These are phyloP conservation scores for Heterodera schachtii DNA, from an alignment of 1,140 invertebrate species.

Conservation along the genomic window DNA sequence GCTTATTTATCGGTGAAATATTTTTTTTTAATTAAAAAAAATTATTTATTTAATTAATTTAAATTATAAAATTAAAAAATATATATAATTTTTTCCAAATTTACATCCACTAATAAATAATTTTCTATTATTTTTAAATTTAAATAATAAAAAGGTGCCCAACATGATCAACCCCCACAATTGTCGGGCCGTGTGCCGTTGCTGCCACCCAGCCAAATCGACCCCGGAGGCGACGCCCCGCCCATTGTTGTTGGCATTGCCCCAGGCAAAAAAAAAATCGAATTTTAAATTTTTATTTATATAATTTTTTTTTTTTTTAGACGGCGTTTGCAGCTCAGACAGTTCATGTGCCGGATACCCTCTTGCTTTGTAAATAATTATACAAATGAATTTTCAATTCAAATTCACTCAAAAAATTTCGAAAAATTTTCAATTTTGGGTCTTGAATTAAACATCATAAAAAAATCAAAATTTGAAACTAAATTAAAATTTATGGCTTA, in stretches of 20 bases:
- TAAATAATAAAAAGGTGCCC: neutral
- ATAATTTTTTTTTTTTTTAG: neutral
- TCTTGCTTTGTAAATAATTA: slow-evolving; percentile 41
- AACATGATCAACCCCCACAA: neutral
- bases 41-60: too few relatives aligned
- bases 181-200: neutral
- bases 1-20: too few relatives aligned
- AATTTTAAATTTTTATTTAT: neutral
- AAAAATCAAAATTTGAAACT: too few relatives aligned
- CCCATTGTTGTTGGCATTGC: slow-evolving; percentile 31
- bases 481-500: too few relatives aligned
- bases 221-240: neutral
- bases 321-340: slow-evolving; percentile 49
- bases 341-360: slow-evolving; percentile 61
- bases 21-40: too few relatives aligned
- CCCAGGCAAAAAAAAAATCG: slow-evolving; percentile 26
- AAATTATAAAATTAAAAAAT: too few relatives aligned
- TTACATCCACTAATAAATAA: too few relatives aligned
- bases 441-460: too few relatives aligned
- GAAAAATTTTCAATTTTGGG: neutral
- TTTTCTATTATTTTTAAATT: too few relatives aligned
- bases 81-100: too few relatives aligned
- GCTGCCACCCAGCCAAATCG: neutral
- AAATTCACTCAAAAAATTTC: too few relatives aligned
- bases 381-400: neutral